These are phyloP conservation scores for Amblyjoppa fuscipennis DNA, from an alignment of 2,888 invertebrate genomes.

Conservation along the genomic window DNA sequence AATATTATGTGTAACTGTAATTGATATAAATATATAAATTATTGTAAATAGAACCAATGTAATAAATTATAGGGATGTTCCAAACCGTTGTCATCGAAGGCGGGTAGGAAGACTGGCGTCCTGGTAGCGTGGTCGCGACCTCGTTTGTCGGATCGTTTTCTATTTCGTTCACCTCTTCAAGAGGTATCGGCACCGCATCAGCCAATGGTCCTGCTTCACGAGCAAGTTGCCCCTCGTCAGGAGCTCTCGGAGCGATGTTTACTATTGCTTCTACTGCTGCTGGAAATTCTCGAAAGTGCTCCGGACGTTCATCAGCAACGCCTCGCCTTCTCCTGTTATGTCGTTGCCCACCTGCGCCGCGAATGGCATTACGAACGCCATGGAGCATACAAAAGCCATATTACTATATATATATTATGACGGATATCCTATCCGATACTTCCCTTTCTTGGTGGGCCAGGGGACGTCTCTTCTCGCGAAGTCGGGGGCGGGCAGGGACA, in stretches of 20 bases:
- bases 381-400: neutral
- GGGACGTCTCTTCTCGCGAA: too few relatives aligned
- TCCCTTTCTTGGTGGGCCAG: too few relatives aligned
- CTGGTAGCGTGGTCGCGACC: neutral
- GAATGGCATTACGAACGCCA: too few relatives aligned
- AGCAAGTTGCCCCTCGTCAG: neutral
- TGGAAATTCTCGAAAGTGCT: neutral
- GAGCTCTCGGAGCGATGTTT: neutral
- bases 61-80: too few relatives aligned
- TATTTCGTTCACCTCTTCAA: neutral
- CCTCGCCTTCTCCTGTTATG: too few relatives aligned
- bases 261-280: neutral
- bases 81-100: neutral
- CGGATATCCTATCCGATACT: too few relatives aligned
- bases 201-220: neutral
- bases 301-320: neutral
- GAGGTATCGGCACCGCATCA: neutral
- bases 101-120: neutral
- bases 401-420: neutral
- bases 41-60: neutral
- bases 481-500: too few relatives aligned
- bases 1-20: neutral
- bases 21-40: neutral
- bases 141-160: neutral
- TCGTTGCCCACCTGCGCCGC: too few relatives aligned